phyloP scores from a whole-genome alignment of 2,797 vertebrate species.

The Eulemur mongoz region DNA sequence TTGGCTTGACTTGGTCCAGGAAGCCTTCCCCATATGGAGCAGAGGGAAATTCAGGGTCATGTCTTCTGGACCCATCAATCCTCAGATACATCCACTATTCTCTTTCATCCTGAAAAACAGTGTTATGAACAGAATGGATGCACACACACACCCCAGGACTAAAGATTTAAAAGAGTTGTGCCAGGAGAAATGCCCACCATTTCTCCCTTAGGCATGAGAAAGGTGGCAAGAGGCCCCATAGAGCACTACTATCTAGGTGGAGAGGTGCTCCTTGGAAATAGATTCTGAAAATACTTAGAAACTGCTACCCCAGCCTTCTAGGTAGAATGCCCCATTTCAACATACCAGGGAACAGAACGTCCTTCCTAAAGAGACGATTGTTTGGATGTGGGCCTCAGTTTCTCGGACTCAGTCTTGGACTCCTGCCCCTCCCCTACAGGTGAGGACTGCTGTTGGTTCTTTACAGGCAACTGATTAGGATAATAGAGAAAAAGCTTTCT shows the following conservation, averaged over 20 bases:
- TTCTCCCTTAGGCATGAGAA: not conserved
- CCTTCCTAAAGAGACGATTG: not conserved
- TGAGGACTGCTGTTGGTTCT: not conserved
- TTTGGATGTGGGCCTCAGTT: not conserved
- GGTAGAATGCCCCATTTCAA: not conserved
- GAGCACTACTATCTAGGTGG: too few relatives aligned
- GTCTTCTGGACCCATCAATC: not conserved
- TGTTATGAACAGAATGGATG: not conserved
- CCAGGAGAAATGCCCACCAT: not conserved
- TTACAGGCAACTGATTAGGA: not conserved
- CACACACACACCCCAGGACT: not conserved
- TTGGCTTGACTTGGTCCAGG: not conserved
- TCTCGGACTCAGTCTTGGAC: not conserved
- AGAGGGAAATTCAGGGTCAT: not conserved
- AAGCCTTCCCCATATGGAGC: not conserved
- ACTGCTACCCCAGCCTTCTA: not conserved
- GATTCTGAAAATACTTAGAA: not conserved
- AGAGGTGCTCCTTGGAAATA: not conserved
- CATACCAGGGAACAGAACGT: not conserved
- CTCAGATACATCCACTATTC: not conserved
- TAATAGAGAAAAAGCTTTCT: not conserved
- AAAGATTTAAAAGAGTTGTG: not conserved
- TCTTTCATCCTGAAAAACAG: not conserved
- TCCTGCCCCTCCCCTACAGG: not conserved
- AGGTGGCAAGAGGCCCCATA: not conserved